Evolutionary conservation across 1,140 invertebrate genomes (phyloP).

Genomic region (Drosophila seguyi): DNA sequence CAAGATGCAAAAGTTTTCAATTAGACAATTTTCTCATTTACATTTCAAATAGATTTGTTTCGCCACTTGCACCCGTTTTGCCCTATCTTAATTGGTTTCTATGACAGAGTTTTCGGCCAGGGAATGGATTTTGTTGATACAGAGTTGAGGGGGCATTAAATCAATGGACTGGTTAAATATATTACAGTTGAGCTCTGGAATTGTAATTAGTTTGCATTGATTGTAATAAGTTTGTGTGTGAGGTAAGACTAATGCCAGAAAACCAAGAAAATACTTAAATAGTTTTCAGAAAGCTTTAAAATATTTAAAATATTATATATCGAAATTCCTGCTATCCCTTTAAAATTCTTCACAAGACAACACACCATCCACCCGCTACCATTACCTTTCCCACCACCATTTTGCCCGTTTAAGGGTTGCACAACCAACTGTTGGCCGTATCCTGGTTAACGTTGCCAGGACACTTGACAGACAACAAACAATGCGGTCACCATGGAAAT

Average conservation of each 20-base stretch:
- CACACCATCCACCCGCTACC: not conserved
- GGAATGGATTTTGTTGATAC: not conserved
- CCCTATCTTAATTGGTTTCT: conserved; percentile 62
- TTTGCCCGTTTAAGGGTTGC: not conserved
- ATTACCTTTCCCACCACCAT: conserved; percentile 1
- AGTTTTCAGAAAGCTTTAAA: not conserved
- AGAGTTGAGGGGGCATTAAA: conserved; percentile 5
- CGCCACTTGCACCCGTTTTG: conserved; percentile 57
- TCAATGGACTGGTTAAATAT: conserved; percentile 2
- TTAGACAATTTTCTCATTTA: conserved; percentile 74
- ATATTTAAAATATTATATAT: not conserved
- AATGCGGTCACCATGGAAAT: conserved; percentile 49
- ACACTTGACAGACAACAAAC: conserved; percentile 27
- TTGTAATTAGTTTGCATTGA: not conserved
- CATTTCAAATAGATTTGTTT: conserved; percentile 74
- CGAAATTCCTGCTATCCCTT: not conserved
- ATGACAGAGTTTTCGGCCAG: conserved; percentile 39
- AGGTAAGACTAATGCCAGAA: not conserved
- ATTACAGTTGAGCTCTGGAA: not conserved
- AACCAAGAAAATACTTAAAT: not conserved
- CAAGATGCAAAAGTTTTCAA: conserved; percentile 74
- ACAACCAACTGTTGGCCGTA: conserved; percentile 43
- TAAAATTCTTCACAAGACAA: not conserved
- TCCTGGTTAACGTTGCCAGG: conserved; percentile 38
- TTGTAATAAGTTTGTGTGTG: not conserved